Evolutionary conservation across 2,888 invertebrate genomes (phyloP).

Genomic region (Nasonia oneida): DNA sequence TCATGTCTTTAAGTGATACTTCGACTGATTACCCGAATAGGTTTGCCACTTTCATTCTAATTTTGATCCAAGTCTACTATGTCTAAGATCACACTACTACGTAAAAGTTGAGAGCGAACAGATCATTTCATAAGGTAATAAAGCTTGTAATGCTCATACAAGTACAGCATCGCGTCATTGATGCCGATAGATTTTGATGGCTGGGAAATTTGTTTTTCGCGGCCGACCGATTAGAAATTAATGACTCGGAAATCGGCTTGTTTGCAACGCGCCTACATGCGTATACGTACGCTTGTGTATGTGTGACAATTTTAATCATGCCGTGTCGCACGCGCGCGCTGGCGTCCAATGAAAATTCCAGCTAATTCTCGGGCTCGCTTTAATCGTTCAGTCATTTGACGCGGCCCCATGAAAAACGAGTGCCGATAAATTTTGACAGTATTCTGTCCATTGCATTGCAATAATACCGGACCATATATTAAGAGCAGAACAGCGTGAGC

Average conservation of each 20-base stretch:
- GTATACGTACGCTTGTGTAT: background rate
- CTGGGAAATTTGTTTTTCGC: background rate
- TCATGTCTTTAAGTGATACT: no score
- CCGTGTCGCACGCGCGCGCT: background rate
- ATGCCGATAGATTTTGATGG: constrained; percentile 41
- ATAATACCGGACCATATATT: constrained; percentile 79
- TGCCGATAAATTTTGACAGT: constrained; percentile 79
- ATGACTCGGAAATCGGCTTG: constrained; percentile 52
- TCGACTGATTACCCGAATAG: no score
- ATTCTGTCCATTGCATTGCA: constrained; percentile 80
- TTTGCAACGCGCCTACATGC: background rate
- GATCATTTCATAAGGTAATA: no score
- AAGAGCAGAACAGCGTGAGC: constrained; percentile 67
- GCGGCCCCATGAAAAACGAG: constrained; percentile 77
- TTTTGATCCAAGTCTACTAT: no score
- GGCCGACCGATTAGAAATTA: constrained; percentile 47
- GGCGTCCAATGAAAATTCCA: constrained; percentile 69
- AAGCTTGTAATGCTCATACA: no score
- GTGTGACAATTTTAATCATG: constrained; percentile 55
- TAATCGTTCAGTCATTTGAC: constrained; percentile 78
- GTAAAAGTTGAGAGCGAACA: no score
- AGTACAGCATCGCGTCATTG: constrained; percentile 57
- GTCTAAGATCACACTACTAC: no score
- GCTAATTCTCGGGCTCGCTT: constrained; percentile 77
- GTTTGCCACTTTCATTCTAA: no score